phyloP scores from a whole-genome alignment of 2,797 vertebrate genomes.

The Philypnodon macrostomus region DNA sequence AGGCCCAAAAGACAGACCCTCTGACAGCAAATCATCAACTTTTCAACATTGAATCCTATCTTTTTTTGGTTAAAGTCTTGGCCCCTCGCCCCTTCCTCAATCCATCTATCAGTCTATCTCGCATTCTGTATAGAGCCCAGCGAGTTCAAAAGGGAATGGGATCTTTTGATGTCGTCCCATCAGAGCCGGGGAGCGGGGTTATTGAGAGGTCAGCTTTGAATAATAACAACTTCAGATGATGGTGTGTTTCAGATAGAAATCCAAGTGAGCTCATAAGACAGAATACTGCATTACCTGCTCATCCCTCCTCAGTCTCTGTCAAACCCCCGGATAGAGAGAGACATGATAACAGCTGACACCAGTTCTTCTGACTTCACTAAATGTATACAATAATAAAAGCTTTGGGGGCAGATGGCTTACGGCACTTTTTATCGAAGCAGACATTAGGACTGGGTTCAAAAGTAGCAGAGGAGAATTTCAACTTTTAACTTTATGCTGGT shows the following conservation, averaged over 20 bases:
- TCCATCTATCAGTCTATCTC: slow-evolving; percentile 37
- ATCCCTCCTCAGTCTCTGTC: slow-evolving; percentile 49
- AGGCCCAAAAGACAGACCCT: slow-evolving; percentile 23
- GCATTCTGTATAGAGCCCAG: slow-evolving; percentile 52
- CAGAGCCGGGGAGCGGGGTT: slow-evolving; percentile 68
- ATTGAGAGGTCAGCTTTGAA: slow-evolving; percentile 69
- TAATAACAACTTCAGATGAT: slow-evolving; percentile 70
- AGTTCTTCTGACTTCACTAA: slow-evolving; percentile 20
- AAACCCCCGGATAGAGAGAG: slow-evolving; percentile 33
- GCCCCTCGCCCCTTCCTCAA: slow-evolving; percentile 24
- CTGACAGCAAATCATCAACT: slow-evolving; percentile 52
- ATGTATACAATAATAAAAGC: slow-evolving; percentile 23
- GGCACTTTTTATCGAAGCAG: slow-evolving; percentile 28
- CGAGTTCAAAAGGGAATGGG: slow-evolving; percentile 71
- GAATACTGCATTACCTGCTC: slow-evolving; percentile 63
- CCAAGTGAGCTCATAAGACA: slow-evolving; percentile 54
- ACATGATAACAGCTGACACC: slow-evolving; percentile 47
- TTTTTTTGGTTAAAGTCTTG: slow-evolving; percentile 34
- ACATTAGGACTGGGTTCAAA: slow-evolving; percentile 33
- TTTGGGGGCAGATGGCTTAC: slow-evolving; percentile 16
- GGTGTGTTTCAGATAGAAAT: slow-evolving; percentile 25
- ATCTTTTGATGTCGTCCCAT: slow-evolving; percentile 74
- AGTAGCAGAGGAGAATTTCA: slow-evolving; percentile 48
- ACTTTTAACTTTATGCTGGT: slow-evolving; percentile 41
- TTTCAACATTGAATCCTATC: slow-evolving; percentile 27